Base-by-base conservation (phyloP, 2,888 invertebrate species). In the Scaptomyza parva region DNA sequence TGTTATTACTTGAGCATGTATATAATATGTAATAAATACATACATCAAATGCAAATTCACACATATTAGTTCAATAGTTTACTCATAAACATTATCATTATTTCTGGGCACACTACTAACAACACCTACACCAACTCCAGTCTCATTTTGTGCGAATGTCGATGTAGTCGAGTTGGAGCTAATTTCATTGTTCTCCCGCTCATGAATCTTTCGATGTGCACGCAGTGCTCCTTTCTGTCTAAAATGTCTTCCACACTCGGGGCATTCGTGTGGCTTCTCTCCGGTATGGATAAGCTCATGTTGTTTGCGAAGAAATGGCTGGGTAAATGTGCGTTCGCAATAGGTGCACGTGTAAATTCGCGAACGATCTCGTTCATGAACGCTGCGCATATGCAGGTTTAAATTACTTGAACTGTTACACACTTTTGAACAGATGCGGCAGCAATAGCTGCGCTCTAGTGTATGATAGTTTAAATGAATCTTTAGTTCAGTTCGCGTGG, bases 251-350 rank as follows among this genome's bases (percentile, higher is more conserved):
- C 88, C 89, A 30, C 91, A 91, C 3, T 82, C 76, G 0, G 70
- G 44, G 8, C 91, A 91, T 43, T 76, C 80, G 24, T 90, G 86
- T 0, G 90, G 91, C 54, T 89, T 91, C 57, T 91, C 91, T 0
- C 90, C 91, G 0, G 91, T 91, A 58, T 91, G 91, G 4, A 79
- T 90, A 81, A 91, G 89, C 62, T 90, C 90, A 58, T 91, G 91
- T 59, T 91, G 90, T 30, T 90, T 90, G 9, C 86, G 76, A 0
- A 90, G 88, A 24, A 89, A 88, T 0, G 88, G 74, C 44, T 88
- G 89, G 22, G 84, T 89, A 51, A 91, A 91, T 0, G 72, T 77
- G 1, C 83, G 83, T 2, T 89, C 89, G 50, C 91, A 91, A 58
- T 78, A 82, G 2, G 73, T 73, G 54, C 91, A 91, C 1, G 78